These are phyloP conservation scores for Heliangelus exortis DNA, from an alignment of 2,797 vertebrate genomes.

Conservation along the genomic window DNA sequence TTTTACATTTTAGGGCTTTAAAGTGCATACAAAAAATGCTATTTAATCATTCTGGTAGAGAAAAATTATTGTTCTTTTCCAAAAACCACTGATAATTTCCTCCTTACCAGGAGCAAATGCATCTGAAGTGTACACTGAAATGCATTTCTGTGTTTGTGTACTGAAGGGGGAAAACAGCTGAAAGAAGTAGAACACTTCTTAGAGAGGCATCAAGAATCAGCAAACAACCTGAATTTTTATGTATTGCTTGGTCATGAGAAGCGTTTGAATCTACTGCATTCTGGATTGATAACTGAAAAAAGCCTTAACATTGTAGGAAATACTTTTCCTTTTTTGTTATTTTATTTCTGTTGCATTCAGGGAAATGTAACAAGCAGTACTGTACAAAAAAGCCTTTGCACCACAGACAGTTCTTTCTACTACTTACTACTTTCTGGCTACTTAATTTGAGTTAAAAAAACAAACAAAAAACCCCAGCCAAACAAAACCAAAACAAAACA, in stretches of 20 bases:
- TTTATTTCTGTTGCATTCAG: neutral
- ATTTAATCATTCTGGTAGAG: neutral
- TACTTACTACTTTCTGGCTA: too few relatives aligned
- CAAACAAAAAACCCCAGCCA: too few relatives aligned
- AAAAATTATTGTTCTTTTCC: neutral
- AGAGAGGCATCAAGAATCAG: neutral
- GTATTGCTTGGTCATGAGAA: neutral
- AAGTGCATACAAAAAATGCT: neutral
- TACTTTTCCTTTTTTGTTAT: neutral
- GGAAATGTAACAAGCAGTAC: rapidly evolving
- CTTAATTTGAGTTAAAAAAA: neutral
- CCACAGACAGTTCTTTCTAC: neutral
- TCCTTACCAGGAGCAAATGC: neutral
- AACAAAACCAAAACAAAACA: too few relatives aligned
- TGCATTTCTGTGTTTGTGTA: neutral
- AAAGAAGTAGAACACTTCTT: neutral
- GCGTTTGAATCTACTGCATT: neutral
- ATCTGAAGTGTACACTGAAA: neutral
- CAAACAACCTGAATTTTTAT: neutral
- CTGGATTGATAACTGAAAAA: neutral
- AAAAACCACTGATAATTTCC: neutral
- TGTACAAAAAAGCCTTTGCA: rapidly evolving
- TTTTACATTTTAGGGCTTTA: neutral
- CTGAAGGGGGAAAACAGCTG: neutral
- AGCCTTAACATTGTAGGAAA: neutral